Percentiles rank a stretch among this genome's conserved stretches.
These are phyloP conservation scores for Betta splendens DNA, from an alignment of 2,797 vertebrate species.

Conservation along the genomic window DNA sequence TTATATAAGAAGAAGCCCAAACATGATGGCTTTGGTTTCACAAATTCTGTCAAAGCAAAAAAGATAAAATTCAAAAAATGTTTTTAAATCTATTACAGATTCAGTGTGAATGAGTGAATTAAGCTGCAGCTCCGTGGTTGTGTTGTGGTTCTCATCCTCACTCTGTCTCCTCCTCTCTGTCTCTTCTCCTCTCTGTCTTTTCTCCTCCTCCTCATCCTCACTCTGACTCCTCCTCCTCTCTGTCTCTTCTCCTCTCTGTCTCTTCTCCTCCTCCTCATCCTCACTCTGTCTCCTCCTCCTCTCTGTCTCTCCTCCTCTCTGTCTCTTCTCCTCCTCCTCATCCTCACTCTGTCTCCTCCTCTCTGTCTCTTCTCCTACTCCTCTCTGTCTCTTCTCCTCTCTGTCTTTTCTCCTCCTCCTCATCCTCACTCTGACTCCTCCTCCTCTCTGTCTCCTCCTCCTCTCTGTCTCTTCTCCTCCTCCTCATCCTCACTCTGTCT, in stretches of 20 bases:
- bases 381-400: constrained; percentile 40
- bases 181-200: constrained; percentile 1
- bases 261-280: constrained; percentile 3
- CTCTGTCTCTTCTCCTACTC: constrained; percentile 15
- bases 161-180: constrained; percentile 9
- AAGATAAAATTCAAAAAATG: no score
- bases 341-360: constrained; percentile 65
- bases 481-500: constrained; percentile 63
- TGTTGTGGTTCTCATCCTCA: constrained; percentile 25
- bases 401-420: constrained; percentile 1
- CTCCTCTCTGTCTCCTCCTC: background rate
- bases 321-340: constrained; percentile 62
- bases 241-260: background rate
- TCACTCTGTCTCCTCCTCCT: background rate
- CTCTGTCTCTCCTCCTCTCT: constrained; percentile 15
- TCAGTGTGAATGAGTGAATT: no score
- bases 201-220: no score
- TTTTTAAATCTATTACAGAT: no score
- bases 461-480: constrained; percentile 56
- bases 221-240: background rate
- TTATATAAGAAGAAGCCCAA: no score
- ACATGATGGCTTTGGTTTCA: no score
- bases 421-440: background rate
- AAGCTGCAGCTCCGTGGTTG: no score
- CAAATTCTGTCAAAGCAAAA: no score